Evolutionary conservation across 2,888 invertebrate species (phyloP).

Genomic region (Ormyrus rosae): DNA sequence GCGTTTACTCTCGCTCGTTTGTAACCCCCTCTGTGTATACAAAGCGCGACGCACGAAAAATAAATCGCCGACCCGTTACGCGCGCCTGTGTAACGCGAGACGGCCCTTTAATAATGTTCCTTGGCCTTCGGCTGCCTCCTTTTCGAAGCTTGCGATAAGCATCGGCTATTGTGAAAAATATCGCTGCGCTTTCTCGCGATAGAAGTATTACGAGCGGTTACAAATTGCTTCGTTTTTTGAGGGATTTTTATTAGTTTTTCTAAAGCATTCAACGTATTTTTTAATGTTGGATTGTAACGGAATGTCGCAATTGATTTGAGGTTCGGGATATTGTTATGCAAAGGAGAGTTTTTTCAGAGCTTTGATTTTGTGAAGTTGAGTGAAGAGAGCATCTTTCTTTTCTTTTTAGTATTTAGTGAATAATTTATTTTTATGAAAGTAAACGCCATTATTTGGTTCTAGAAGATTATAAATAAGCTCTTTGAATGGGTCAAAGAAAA

Average conservation of each 20-base stretch:
- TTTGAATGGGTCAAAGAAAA: too few relatives aligned
- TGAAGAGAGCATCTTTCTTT: not conserved
- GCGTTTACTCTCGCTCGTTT: constrained; percentile 5
- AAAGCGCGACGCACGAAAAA: constrained; percentile 17
- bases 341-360: not conserved
- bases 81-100: constrained; percentile 42
- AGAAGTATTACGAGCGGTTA: constrained; percentile 21
- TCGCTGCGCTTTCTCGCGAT: constrained; percentile 1
- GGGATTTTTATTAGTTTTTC: not conserved
- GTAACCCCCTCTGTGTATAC: constrained; percentile 20
- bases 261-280: constrained; percentile 1
- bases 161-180: constrained; percentile 43
- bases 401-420: not conserved
- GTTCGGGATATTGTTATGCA: constrained; percentile 10
- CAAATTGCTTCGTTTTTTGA: constrained; percentile 9
- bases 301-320: constrained; percentile 30
- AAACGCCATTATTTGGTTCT: too few relatives aligned
- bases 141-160: constrained; percentile 11
- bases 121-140: constrained; percentile 1
- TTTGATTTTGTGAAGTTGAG: constrained; percentile 16
- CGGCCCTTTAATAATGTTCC: constrained; percentile 33
- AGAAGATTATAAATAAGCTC: too few relatives aligned
- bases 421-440: too few relatives aligned
- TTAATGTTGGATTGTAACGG: constrained; percentile 25
- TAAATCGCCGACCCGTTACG: constrained; percentile 48